Percentiles rank a stretch among this genome's conserved stretches.
Conservation (phyloP, 2,888 invertebrate species). For the Aporophyla nigra region DNA sequence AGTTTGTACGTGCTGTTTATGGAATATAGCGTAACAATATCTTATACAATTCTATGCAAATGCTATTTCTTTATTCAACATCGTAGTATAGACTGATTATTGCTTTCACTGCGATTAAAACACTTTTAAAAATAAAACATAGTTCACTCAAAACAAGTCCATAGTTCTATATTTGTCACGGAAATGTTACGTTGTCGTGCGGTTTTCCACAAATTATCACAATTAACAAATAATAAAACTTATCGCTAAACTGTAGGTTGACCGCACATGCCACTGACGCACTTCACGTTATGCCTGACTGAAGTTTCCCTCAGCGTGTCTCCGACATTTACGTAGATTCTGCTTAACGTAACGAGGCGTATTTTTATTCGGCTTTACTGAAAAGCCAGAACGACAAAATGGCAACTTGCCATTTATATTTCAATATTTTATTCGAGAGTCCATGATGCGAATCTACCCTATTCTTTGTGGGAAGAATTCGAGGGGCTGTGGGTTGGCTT, state of each 20-base stretch:
- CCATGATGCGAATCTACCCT: conserved; percentile 78
- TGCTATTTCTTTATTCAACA: conserved; percentile 17
- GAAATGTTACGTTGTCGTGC: conserved; percentile 47
- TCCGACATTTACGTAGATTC: conserved; percentile 78
- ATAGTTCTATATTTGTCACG: conserved; percentile 44
- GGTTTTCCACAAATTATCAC: conserved; percentile 54
- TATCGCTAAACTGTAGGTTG: conserved; percentile 43
- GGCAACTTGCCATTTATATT: conserved; percentile 86
- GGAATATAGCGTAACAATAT: conserved; percentile 9
- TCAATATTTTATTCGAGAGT: conserved; percentile 72
- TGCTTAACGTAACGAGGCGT: conserved; percentile 78
- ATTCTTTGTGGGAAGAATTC: conserved; percentile 86
- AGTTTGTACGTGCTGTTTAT: not conserved
- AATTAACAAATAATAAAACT: conserved; percentile 47
- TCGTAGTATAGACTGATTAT: conserved; percentile 15
- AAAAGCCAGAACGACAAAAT: conserved; percentile 83
- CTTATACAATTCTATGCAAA: not conserved
- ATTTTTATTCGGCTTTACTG: conserved; percentile 83
- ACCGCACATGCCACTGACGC: conserved; percentile 70
- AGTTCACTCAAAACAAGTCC: conserved; percentile 41
- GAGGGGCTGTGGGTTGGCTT: conserved; percentile 78
- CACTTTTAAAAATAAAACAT: conserved; percentile 29
- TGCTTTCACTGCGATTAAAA: conserved; percentile 28
- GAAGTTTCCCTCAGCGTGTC: conserved; percentile 71
- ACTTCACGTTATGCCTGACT: conserved; percentile 69